Base-by-base conservation (phyloP, 1,140 invertebrate genomes). In the Drosophila serrata region DNA sequence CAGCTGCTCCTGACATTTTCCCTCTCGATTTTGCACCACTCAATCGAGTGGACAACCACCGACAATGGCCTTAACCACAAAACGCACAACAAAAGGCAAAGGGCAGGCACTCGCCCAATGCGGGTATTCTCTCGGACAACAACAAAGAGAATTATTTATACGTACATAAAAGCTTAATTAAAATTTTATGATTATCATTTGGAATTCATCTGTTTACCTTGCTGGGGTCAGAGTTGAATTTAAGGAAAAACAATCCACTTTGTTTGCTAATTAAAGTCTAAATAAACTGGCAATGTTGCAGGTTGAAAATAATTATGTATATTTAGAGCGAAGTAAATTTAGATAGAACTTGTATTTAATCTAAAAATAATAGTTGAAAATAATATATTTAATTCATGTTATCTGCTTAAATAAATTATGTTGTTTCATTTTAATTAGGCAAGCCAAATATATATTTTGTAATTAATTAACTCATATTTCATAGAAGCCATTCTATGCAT, bases 121-220 rank as follows among this genome's bases (percentile, higher is more conserved):
- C 65, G 65, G 65, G 65, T 45, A 12, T 35, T 27, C 61, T 29
- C 51, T 39, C 19, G 22, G 12, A 29, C 42, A 40, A 65, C 43
- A 68, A 40, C 27, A 51, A 67, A 27, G 35, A 35, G 17, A 65
- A 51, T 35, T 35, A 35, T 51, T 27, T 69, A 49, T 58, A 42
- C 51, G 51, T 70, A 48, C 68, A 76, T 58, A 81, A 73, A 81
- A 64, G 74, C 49, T 76, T 82, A 82, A 82, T 82, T 82, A 82
- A 78, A 82, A 82, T 82, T 82, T 60, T 73, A 82, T 82, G 80
- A 57, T 75, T 82, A 82, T 82, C 75, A 61, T 75, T 63, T 56
- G 57, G 58, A 81, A 81, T 57, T 69, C 64, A 63, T 70, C 46
- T 65, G 65, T 55, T 79, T 79, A 65, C 65, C 65, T 69, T 29